Percentiles rank a stretch among this genome's conserved stretches.
Evolutionary conservation across 2,113 vertebrate genomes (phyloP).

Genomic region (Python bivittatus): DNA sequence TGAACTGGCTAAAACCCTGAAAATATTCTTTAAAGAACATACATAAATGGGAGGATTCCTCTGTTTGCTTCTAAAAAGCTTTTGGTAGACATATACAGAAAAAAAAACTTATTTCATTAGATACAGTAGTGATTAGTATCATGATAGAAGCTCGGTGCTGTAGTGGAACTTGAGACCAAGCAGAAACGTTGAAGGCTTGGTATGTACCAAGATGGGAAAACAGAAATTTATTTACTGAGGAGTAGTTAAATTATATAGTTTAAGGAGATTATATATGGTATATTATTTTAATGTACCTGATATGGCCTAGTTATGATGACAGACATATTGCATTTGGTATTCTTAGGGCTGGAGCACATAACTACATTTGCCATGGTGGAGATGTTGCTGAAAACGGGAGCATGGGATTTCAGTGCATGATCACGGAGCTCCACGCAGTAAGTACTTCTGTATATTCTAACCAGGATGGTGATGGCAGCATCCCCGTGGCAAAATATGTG

Average conservation of each 20-base stretch:
- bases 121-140: not conserved
- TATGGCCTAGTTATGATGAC: conserved; percentile 9
- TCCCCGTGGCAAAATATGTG: conserved; percentile 2
- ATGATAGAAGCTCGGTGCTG: not conserved
- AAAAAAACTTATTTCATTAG: not conserved
- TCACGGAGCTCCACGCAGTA: not conserved
- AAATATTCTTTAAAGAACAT: not conserved
- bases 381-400: conserved; percentile 8
- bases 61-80: not conserved
- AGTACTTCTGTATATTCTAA: conserved; percentile 1
- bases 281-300: not conserved
- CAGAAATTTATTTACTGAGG: not conserved
- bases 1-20: not conserved
- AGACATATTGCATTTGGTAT: conserved; percentile 10
- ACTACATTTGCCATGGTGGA: not conserved
- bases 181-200: not conserved
- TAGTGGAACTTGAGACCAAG: not conserved
- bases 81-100: not conserved
- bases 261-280: not conserved
- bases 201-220: not conserved
- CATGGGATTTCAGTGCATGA: conserved; percentile 7
- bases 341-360: conserved; percentile 24
- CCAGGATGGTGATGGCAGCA: not conserved
- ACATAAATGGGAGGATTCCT: not conserved
- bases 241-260: not conserved